Conservation (phyloP, 2,113 vertebrate species). For the Dryoscopus gambensis region DNA sequence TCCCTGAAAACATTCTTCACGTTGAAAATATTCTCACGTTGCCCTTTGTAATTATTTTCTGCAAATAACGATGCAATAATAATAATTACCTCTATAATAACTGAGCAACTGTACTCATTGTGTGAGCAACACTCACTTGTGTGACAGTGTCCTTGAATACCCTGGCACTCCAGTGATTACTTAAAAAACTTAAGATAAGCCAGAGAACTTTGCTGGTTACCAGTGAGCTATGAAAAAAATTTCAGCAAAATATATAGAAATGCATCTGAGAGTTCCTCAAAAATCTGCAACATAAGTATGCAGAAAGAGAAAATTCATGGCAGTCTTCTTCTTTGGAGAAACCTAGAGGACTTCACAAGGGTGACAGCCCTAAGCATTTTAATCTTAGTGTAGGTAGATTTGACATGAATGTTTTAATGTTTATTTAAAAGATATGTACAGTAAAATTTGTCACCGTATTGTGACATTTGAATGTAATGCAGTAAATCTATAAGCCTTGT, state of each 20-base stretch:
- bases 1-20: neutral
- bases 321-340: neutral
- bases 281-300: neutral
- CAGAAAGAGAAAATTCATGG: neutral
- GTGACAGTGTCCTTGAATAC: neutral
- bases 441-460: neutral
- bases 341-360: neutral
- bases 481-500: neutral
- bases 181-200: neutral
- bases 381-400: neutral
- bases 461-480: neutral
- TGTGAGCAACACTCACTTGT: neutral
- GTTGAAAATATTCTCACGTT: accelerated
- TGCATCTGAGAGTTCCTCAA: neutral
- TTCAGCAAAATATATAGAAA: neutral
- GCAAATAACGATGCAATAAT: neutral
- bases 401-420: neutral
- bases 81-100: neutral
- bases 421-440: neutral
- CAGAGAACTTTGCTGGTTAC: neutral
- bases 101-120: neutral
- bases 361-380: neutral
- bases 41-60: neutral
- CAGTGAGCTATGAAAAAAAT: neutral
- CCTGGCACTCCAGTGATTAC: neutral